These are phyloP conservation scores for Coptodon rendalli DNA, from an alignment of 2,113 vertebrate species.

Conservation along the genomic window DNA sequence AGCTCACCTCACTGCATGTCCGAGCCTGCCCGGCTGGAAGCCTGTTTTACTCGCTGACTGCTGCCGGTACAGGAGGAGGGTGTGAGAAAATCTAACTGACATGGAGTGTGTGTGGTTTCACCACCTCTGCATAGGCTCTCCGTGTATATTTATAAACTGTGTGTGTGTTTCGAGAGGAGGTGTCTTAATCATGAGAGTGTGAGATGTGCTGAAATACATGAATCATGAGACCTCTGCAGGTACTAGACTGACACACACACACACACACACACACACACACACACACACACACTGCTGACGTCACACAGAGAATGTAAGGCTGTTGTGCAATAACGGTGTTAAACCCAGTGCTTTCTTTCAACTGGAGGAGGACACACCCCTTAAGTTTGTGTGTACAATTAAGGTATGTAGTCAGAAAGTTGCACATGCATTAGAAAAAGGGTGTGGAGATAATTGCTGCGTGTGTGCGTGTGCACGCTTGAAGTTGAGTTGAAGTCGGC, in stretches of 20 bases:
- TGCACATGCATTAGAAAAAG: neutral
- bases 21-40: neutral
- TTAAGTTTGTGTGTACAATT: no score
- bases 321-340: no score
- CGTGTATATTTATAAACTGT: neutral
- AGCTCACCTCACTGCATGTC: neutral
- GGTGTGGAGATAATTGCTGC: neutral
- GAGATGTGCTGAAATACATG: neutral
- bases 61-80: neutral
- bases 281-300: neutral
- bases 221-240: neutral
- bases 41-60: neutral
- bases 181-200: neutral
- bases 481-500: neutral
- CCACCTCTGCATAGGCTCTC: neutral
- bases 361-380: no score
- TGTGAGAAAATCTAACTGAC: neutral
- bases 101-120: neutral
- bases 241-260: neutral
- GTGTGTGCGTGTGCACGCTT: neutral
- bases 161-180: neutral
- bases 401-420: neutral
- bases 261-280: neutral
- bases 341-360: no score
- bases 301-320: no score